Evolutionary conservation across 37 sponge, comb jelly and placozoan genomes (phyloP).

Genomic region (Halisarca cf. caerulea): DNA sequence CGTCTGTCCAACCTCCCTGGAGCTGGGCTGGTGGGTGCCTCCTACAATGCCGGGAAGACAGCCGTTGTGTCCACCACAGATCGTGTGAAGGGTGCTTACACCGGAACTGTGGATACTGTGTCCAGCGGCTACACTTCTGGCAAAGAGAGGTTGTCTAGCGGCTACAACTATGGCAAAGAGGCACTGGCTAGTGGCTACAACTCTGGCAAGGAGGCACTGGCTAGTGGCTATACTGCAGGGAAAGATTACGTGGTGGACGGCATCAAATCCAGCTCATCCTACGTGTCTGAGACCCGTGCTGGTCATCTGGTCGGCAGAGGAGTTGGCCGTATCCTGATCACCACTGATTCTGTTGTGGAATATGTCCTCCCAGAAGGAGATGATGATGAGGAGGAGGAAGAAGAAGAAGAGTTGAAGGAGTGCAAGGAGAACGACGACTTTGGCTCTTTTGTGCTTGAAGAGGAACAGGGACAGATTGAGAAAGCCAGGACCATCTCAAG

Average conservation of each 20-base stretch:
- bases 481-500: constrained; percentile 41
- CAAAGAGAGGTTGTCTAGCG: background rate
- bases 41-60: constrained; percentile 2
- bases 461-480: constrained; percentile 27
- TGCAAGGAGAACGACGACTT: background rate
- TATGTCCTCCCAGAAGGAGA: constrained; percentile 50
- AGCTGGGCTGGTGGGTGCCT: constrained; percentile 1
- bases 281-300: constrained; percentile 55
- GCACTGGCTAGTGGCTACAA: constrained; percentile 10
- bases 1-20: constrained; percentile 21
- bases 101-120: background rate
- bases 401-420: constrained; percentile 15
- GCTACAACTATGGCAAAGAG: constrained; percentile 7
- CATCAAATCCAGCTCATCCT: constrained; percentile 22
- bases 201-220: constrained; percentile 15
- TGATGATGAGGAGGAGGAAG: constrained; percentile 52
- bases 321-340: constrained; percentile 33
- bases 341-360: constrained; percentile 58
- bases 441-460: background rate
- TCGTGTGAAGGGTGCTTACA: background rate
- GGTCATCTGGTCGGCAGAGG: constrained; percentile 55
- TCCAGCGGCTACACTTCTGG: constrained; percentile 1
- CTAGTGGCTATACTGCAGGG: constrained; percentile 13
- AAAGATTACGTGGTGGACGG: background rate
- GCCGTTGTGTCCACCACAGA: background rate